Percentiles rank a stretch among this genome's conserved stretches.
Conservation (phyloP, 2,797 vertebrate species). For the Tenualosa thibaudeaui region DNA sequence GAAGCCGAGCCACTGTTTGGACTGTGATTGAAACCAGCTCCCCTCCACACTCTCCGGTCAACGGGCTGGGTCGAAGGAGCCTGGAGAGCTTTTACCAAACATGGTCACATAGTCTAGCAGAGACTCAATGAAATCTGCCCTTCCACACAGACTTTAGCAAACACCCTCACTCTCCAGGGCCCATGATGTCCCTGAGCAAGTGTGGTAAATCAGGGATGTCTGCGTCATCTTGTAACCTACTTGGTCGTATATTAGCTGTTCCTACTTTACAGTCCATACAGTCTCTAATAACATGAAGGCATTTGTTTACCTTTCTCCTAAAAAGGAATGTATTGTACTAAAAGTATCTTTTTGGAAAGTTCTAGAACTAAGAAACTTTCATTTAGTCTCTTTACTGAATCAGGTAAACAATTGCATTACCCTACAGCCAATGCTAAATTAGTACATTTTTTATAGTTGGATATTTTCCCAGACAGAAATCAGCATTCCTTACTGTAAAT, state of each 20-base stretch:
- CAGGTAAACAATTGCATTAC: not conserved
- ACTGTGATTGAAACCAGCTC: constrained; percentile 71
- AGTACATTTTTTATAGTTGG: constrained; percentile 24
- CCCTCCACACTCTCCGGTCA: constrained; percentile 56
- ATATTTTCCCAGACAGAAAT: constrained; percentile 58
- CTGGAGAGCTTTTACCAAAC: constrained; percentile 78
- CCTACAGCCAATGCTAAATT: not conserved
- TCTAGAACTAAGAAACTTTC: not conserved
- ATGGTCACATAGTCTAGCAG: constrained; percentile 75
- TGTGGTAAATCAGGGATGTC: constrained; percentile 8
- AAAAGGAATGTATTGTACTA: not conserved
- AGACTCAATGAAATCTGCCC: constrained; percentile 64
- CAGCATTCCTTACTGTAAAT: constrained; percentile 58
- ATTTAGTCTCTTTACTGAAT: not conserved
- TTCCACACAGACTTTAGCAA: constrained; percentile 47
- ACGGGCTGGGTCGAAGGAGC: constrained; percentile 63
- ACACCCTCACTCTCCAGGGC: not conserved
- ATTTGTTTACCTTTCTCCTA: not conserved
- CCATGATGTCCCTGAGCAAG: constrained; percentile 12
- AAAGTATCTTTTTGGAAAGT: not conserved
- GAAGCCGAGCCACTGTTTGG: constrained; percentile 44
- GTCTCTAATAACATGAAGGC: not conserved
- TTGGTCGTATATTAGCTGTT: not conserved
- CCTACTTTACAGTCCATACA: not conserved
- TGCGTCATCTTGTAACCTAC: not conserved